phyloP scores from a whole-genome alignment of 2,888 invertebrate species.

The Globia sparganii region DNA sequence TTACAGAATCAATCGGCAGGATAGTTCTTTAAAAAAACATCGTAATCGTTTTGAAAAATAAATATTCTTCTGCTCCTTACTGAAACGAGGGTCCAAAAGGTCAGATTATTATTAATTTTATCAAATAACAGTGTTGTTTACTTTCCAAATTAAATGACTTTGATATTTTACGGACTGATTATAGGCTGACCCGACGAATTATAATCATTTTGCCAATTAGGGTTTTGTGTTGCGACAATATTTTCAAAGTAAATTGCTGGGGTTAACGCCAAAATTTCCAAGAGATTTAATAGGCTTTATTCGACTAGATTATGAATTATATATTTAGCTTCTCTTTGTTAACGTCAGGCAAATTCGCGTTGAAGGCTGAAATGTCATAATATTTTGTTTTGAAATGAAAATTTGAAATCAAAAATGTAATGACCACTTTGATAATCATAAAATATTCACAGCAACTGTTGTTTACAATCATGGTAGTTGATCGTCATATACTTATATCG shows the following conservation, averaged over 20 bases:
- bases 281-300: conserved; percentile 24
- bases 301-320: neutral
- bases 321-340: neutral
- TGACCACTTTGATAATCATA: neutral
- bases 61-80: neutral
- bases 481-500: neutral
- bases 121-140: conserved; percentile 44
- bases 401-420: neutral
- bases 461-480: neutral
- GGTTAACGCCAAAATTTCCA: neutral
- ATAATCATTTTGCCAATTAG: conserved; percentile 57
- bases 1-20: too few species aligned
- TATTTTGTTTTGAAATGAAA: neutral
- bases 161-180: conserved; percentile 41
- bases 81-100: conserved; percentile 36
- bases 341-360: neutral
- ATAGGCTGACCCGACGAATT: conserved; percentile 44
- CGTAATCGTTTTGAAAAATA: neutral
- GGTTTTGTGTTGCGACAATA: conserved; percentile 38
- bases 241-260: conserved; percentile 43
- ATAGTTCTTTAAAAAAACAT: too few species aligned
- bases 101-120: conserved; percentile 26
- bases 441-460: neutral
- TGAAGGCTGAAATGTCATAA: neutral
- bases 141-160: conserved; percentile 43